Conservation (phyloP, 1,140 invertebrate species). For the Arion vulgaris region DNA sequence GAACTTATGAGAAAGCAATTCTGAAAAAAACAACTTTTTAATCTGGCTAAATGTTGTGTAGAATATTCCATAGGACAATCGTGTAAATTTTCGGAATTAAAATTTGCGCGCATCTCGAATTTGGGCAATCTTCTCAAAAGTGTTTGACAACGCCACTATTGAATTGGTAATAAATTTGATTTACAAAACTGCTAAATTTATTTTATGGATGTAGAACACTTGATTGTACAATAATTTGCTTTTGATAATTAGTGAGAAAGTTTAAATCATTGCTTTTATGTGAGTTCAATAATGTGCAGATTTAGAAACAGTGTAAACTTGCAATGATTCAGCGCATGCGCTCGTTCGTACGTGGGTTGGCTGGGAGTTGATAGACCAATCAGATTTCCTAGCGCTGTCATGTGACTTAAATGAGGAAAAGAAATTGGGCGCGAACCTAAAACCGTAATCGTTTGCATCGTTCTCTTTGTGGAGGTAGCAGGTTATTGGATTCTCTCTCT, state of each 20-base stretch:
- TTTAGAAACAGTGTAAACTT: background rate
- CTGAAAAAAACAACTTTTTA: too few relatives aligned
- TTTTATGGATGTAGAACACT: background rate
- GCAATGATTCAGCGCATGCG: background rate
- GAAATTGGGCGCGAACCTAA: conserved; percentile 46
- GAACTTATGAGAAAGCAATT: too few relatives aligned
- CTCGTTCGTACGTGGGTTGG: background rate
- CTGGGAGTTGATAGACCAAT: conserved; percentile 20
- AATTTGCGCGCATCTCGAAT: background rate
- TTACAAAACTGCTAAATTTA: too few relatives aligned
- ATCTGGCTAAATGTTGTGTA: too few relatives aligned
- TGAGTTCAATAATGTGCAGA: background rate
- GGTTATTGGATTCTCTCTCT: background rate
- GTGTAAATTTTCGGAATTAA: too few relatives aligned
- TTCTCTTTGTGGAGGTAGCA: conserved; percentile 14
- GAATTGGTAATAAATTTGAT: too few relatives aligned
- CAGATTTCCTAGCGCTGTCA: conserved; percentile 17
- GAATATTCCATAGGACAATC: too few relatives aligned
- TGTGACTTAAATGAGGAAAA: conserved; percentile 40
- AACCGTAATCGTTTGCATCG: conserved; percentile 6
- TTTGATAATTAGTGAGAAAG: background rate
- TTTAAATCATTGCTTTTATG: background rate
- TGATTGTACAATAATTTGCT: background rate
- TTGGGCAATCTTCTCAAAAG: background rate
- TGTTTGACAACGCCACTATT: too few relatives aligned